phyloP scores from a whole-genome alignment of 1,140 invertebrate species.

The Lepidurus packardi region DNA sequence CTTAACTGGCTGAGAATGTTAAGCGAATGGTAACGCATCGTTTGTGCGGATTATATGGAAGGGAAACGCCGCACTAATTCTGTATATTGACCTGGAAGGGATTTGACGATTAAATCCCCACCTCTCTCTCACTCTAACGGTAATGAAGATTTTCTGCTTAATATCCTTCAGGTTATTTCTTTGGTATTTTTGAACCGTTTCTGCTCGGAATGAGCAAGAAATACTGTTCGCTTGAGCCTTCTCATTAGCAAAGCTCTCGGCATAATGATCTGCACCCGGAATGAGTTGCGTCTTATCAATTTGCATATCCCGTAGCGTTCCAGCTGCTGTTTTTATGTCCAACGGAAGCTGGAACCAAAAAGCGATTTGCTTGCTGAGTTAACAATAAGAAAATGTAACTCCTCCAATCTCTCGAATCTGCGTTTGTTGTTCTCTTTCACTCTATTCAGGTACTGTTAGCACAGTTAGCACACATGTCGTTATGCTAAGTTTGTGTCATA shows the following conservation, averaged over 20 bases:
- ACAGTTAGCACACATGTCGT: background rate
- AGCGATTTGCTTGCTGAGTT: background rate
- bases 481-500: background rate
- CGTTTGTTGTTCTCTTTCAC: background rate
- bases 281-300: background rate
- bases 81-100: too few species aligned
- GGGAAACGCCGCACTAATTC: too few species aligned
- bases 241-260: background rate
- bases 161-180: too few species aligned
- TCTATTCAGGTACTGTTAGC: background rate
- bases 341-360: background rate
- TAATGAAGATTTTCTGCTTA: too few species aligned
- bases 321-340: background rate
- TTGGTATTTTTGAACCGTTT: too few species aligned
- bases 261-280: background rate
- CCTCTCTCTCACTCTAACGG: too few species aligned
- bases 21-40: too few species aligned
- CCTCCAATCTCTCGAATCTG: background rate
- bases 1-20: too few species aligned
- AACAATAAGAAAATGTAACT: background rate
- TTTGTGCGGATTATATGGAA: too few species aligned
- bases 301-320: background rate
- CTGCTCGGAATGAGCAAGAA: background rate
- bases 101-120: too few species aligned
- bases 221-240: background rate